Evolutionary conservation across 2,888 invertebrate species (phyloP).

Genomic region (Mamestra brassicae): DNA sequence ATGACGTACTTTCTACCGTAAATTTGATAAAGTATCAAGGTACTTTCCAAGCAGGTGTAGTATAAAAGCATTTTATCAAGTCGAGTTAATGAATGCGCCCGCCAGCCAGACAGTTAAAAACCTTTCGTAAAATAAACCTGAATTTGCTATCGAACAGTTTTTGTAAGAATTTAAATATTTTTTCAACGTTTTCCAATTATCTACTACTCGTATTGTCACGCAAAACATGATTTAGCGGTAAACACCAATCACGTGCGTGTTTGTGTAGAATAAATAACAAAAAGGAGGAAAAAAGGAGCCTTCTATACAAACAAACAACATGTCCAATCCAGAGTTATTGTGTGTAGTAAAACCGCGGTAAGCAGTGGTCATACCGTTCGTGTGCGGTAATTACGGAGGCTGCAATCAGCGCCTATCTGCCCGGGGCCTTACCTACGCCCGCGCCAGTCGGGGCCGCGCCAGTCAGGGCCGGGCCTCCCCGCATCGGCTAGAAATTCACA

Average conservation of each 20-base stretch:
- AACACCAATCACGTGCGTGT: slow-evolving; percentile 42
- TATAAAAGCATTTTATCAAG: slow-evolving; percentile 22
- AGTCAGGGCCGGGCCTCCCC: slow-evolving; percentile 21
- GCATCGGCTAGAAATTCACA: slow-evolving; percentile 56
- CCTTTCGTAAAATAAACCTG: slow-evolving; percentile 28
- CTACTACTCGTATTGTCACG: slow-evolving; percentile 36
- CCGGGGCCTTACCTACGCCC: slow-evolving; percentile 41
- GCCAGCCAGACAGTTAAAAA: slow-evolving; percentile 11
- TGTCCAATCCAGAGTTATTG: slow-evolving; percentile 57
- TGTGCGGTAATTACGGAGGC: slow-evolving; percentile 60
- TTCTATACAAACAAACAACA: slow-evolving; percentile 41
- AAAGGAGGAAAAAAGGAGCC: slow-evolving; percentile 31
- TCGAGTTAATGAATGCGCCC: slow-evolving; percentile 21
- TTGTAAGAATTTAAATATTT: slow-evolving; percentile 21
- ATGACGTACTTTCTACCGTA: no score
- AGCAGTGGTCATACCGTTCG: slow-evolving; percentile 52
- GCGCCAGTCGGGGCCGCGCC: slow-evolving; percentile 3
- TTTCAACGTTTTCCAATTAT: slow-evolving; percentile 39
- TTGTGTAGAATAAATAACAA: slow-evolving; percentile 39
- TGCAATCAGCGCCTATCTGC: slow-evolving; percentile 58
- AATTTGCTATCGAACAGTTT: slow-evolving; percentile 14
- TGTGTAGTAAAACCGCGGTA: slow-evolving; percentile 56
- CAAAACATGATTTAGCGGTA: slow-evolving; percentile 52
- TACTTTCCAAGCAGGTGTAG: no score
- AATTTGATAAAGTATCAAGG: no score